Evolutionary conservation across 2,113 vertebrate species (phyloP), one percentile per base, ranked within the genome.

Genomic region (Xenus cinereus): DNA sequence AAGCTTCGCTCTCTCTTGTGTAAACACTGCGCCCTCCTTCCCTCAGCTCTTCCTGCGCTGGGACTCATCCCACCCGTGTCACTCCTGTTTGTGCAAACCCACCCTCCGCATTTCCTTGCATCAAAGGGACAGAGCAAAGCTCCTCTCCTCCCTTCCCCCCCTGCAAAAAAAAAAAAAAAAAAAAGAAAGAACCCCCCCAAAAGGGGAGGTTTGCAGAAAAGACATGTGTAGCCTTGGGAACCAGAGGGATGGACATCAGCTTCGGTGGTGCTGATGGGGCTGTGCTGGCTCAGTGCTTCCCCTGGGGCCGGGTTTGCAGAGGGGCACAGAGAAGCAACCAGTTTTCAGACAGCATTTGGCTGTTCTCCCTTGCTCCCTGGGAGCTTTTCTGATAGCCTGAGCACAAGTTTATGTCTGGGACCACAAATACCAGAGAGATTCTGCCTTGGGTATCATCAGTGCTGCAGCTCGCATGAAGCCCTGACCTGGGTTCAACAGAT

Each of bases 1-100:
- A 82, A 67, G 67, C 74, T 86, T 89, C 2, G 2, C 87, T 89
- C 37, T 84, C 71, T 62, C 69, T 92, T 82, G 24, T 87, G 80
- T 95, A 96, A 96, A 97, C 90, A 76, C 60, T 46, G 48, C n/a
- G 41, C 54, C 26, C 76, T 89, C 71, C 92, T 96, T 90, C 86
- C 79, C 37, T 33, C 9, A 0, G 27, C 79, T 79, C 79, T 93
- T 95, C 81, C 77, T 7, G 4, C 0, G 7, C 75, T n/a, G 37
- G 79, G 71, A 69, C 28, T 76, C 75, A 66, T 57, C n/a, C 67
- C 50, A 28, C 48, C 81, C 54, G 13, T 57, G 50, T 86, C 54
- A 45, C 35, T 84, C 28, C 32, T 73, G 18, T 75, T 59, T 71
- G 27, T 80, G 54, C 53, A 92, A 51, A 85, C 24, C 32, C 20